A percentile compares a stretch with the other conserved stretches of the same genome.
phyloP scores from a whole-genome alignment of 2,888 invertebrate species.

The Arrhopalites spinosus region DNA sequence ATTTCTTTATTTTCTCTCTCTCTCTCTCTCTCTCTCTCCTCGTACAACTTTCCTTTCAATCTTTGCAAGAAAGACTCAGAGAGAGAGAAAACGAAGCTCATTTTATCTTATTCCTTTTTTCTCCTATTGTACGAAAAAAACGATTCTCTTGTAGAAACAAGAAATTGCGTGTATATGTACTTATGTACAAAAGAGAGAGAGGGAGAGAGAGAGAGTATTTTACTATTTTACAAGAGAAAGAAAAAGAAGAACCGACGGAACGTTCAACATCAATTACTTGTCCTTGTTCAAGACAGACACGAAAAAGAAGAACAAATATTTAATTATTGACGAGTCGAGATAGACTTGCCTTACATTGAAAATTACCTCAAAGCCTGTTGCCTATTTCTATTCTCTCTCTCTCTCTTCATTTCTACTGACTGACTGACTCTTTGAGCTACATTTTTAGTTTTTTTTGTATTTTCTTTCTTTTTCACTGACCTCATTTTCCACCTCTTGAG shows the following conservation, averaged over 20 bases:
- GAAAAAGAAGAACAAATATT: not conserved
- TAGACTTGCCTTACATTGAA: no score
- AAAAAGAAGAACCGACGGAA: no score
- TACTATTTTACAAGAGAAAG: not conserved
- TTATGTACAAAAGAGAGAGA: no score
- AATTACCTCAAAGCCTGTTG: no score
- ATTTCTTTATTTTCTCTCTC: not conserved
- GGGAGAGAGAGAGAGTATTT: not conserved
- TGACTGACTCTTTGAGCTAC: not conserved
- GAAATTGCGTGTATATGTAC: not conserved
- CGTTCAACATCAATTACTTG: not conserved
- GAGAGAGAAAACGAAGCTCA: no score
- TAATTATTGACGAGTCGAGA: not conserved
- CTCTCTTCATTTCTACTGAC: not conserved
- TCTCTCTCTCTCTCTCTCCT: conserved; percentile 1
- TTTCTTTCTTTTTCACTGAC: not conserved
- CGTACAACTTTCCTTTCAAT: not conserved
- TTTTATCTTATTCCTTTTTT: not conserved
- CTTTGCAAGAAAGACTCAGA: not conserved
- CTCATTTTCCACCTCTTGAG: no score
- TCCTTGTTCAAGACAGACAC: not conserved
- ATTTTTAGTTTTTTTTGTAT: not conserved
- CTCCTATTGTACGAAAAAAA: not conserved
- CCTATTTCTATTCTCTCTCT: not conserved
- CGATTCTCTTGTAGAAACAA: not conserved